Percentiles rank a stretch among this genome's conserved stretches.
Conservation (phyloP, 2,113 vertebrate genomes). For the Strix uralensis region DNA sequence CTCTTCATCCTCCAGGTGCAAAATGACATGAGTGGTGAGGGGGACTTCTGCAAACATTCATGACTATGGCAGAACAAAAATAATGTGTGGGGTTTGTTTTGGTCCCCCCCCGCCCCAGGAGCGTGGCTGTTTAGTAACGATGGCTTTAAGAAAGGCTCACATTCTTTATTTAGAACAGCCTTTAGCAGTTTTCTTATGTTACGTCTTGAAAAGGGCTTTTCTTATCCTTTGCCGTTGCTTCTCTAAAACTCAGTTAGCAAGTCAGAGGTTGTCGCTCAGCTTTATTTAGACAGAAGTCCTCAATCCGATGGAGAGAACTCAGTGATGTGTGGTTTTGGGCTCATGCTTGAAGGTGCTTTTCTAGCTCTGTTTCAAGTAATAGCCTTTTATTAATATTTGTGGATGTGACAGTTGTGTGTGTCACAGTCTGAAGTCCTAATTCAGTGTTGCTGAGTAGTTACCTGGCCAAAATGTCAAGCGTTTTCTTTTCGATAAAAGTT, state of each 20-base stretch:
- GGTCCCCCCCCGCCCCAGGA: neutral
- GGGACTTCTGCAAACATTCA: neutral
- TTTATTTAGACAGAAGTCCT: neutral
- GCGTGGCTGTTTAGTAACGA: neutral
- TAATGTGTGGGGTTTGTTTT: neutral
- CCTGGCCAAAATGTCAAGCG: neutral
- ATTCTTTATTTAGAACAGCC: conserved; percentile 17
- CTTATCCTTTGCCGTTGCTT: neutral
- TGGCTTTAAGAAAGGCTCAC: neutral
- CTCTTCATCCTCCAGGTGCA: neutral
- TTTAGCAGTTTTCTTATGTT: neutral
- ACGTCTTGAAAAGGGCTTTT: neutral
- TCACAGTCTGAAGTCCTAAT: neutral
- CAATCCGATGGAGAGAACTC: neutral
- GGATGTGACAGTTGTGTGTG: neutral
- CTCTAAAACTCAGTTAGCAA: neutral
- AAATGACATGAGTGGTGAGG: neutral
- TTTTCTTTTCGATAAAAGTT: neutral
- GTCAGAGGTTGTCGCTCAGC: neutral
- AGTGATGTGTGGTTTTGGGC: neutral
- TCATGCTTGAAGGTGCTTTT: neutral
- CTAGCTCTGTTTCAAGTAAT: neutral
- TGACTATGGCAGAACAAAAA: neutral
- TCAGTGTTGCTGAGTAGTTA: neutral
- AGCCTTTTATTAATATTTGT: neutral